Conservation (phyloP, 2,113 vertebrate genomes). For the Ceyx cyanopectus region DNA sequence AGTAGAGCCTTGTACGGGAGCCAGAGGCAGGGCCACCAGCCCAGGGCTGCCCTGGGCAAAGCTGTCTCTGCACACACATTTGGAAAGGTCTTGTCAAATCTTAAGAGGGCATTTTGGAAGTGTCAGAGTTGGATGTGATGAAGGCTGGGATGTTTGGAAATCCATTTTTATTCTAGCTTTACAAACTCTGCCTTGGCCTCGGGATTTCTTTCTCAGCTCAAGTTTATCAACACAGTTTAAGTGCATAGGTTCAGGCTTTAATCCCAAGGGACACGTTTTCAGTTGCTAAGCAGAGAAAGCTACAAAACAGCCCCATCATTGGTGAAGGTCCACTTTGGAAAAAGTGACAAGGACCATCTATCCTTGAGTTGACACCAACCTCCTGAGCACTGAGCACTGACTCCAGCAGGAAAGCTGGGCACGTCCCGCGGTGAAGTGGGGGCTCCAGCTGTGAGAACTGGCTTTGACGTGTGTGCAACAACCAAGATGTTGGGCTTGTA, state of each 20-base stretch:
- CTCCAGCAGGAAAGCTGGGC: not conserved
- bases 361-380: not conserved
- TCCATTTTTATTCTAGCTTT: not conserved
- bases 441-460: not conserved
- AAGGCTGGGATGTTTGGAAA: not conserved
- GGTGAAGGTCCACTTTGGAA: not conserved
- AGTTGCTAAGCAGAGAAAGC: not conserved
- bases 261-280: not conserved
- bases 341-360: not conserved
- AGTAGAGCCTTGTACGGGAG: not conserved
- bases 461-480: not conserved
- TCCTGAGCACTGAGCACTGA: not conserved
- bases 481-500: not conserved
- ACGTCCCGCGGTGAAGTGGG: rapidly evolving
- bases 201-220: not conserved
- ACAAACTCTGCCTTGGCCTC: not conserved
- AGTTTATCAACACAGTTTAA: not conserved
- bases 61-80: not conserved
- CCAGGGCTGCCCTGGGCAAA: not conserved
- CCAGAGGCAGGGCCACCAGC: not conserved
- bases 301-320: not conserved
- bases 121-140: not conserved
- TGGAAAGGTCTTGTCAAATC: not conserved
- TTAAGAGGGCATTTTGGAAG: not conserved
- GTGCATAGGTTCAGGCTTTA: not conserved